Base-by-base conservation (phyloP, 2,797 vertebrate species). In the Sebastes trivittatus region DNA sequence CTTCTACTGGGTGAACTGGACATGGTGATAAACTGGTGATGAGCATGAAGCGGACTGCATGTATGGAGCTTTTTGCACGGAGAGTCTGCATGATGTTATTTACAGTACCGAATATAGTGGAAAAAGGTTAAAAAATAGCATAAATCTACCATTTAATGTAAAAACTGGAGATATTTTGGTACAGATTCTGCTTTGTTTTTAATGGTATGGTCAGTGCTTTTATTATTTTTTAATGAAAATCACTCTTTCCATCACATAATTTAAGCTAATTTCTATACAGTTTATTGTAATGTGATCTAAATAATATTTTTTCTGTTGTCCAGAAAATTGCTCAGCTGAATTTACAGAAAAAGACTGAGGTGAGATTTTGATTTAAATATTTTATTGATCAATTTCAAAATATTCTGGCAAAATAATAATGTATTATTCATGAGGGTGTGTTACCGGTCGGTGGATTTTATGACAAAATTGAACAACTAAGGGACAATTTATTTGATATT, bases 21-120 rank as follows among this genome's bases (percentile, higher is more conserved):
- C 62, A 55, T 65, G 78, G 56, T 65, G 72, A 72, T 27, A 11
- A 77, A 73, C 65, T 70, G 72, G 67, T 77, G 66, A 83, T 64
- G 76, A 69, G 64, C 55, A 68, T 67, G 83, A 38, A 36, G 59
- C 20, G n/a, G 20, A 55, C 29, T 52, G 69, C 56, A 71, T 71
- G 75, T 6, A 9, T 11, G 52, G 59, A 22, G 23, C 10, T 36
- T 34, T 64, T 46, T 77, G 72, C 79, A 79, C 5, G 2, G 6
- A 56, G 5, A 14, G 8, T 62, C 20, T 62, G 49, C 7, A 59
- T 32, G 20, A 18, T 49, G 11, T 30, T 8, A 49, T 58, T 49
- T 22, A 55, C 23, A 42, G 36, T 16, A 23, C 4, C 10, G 20
- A 56, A 59, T 20, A 7, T 8, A 20, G 13, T 20, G 32, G 6